Conservation (phyloP, 2,888 invertebrate genomes). For the Pterobdella sp. region DNA sequence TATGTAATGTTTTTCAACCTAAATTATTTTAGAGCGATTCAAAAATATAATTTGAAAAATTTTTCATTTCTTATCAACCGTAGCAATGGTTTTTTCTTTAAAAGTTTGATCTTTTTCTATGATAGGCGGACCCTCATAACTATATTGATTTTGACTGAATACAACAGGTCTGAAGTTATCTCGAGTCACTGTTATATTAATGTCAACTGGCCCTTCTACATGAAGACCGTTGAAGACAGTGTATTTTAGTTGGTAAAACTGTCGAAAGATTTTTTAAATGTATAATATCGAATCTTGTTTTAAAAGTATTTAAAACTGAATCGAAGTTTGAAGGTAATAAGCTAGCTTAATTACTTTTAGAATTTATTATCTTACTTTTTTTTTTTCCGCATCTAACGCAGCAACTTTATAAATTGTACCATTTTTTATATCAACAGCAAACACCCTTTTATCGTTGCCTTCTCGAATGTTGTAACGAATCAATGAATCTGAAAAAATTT, state of each 20-base stretch:
- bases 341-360: not conserved
- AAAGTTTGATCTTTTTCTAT: constrained; percentile 29
- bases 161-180: not conserved
- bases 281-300: not conserved
- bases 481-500: constrained; percentile 9
- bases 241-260: constrained; percentile 34
- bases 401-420: constrained; percentile 33
- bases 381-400: constrained; percentile 14
- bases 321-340: constrained; percentile 2
- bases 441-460: constrained; percentile 28
- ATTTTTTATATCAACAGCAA: constrained; percentile 30
- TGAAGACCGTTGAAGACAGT: constrained; percentile 36
- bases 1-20: not conserved
- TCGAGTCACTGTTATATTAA: constrained; percentile 35
- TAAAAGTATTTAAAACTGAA: not conserved
- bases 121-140: constrained; percentile 3
- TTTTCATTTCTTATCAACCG: no score
- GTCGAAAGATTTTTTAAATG: constrained; percentile 10
- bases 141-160: constrained; percentile 13
- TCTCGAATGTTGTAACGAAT: constrained; percentile 26
- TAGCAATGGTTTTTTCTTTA: constrained; percentile 12
- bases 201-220: constrained; percentile 34
- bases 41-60: not conserved
- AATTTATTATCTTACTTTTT: constrained; percentile 17
- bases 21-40: not conserved